phyloP scores from a whole-genome alignment of 2,797 vertebrate genomes.

The Chrysolophus pictus region DNA sequence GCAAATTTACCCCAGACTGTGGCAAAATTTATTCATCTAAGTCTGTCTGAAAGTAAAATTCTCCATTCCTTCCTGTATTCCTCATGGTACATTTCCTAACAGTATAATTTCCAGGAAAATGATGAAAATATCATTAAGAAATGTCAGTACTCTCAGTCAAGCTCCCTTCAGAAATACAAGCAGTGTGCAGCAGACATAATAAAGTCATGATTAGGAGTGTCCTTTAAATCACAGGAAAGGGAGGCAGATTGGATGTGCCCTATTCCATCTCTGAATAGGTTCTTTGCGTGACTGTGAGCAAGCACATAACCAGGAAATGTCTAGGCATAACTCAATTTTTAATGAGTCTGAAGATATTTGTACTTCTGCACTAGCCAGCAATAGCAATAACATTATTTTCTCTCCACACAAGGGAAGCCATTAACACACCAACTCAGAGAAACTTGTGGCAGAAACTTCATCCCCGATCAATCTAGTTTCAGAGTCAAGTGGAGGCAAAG shows the following conservation, averaged over 20 bases:
- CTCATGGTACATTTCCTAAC: slow-evolving; percentile 12
- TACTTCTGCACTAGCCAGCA: not conserved
- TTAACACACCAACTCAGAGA: not conserved
- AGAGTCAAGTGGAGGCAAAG: not conserved
- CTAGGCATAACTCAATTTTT: slow-evolving; percentile 18
- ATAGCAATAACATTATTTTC: not conserved
- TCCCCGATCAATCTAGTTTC: not conserved
- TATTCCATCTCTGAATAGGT: not conserved
- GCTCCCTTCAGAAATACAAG: slow-evolving; percentile 21
- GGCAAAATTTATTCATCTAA: not conserved
- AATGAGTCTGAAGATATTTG: not conserved
- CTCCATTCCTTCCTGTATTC: not conserved
- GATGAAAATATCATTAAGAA: slow-evolving; percentile 62
- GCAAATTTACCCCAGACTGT: not conserved
- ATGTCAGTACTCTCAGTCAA: slow-evolving; percentile 44
- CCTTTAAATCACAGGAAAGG: slow-evolving; percentile 53
- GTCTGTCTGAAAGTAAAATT: not conserved
- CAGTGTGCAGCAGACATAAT: slow-evolving; percentile 23
- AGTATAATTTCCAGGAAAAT: slow-evolving; percentile 34
- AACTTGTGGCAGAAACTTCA: not conserved
- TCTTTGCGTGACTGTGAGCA: not conserved
- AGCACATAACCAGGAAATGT: not conserved
- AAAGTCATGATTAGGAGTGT: slow-evolving; percentile 34
- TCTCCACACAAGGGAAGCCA: not conserved
- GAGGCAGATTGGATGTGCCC: not conserved